Evolutionary conservation across 1,140 invertebrate genomes (phyloP), one percentile per base, ranked within the genome.

Genomic region (Mercenaria mercenaria): DNA sequence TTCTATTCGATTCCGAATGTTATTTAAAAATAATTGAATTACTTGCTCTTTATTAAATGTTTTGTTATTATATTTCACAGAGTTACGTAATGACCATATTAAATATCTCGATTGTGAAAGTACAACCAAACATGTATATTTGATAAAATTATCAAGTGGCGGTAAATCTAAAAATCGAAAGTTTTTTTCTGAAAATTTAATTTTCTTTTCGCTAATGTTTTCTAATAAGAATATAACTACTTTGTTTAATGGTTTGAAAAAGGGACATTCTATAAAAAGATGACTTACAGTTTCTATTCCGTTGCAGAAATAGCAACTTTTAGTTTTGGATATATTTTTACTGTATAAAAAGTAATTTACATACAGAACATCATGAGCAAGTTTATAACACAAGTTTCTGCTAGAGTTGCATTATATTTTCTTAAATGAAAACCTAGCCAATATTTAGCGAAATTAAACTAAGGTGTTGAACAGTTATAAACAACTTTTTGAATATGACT

Each of bases 401-500:
- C 41, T 20, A 90, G 61, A 72, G 8, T 10, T 32, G 64, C 10
- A 50, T 84, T 64, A 64, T 64, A 74, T 50, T 90, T 37, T 26
- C 91, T 61, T 8, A 91, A 82, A 34, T 15, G 18, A 23, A 90
- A 43, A 39, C 88, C 61, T 0, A 90, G 43, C 88, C 91, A 92
- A 59, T 92, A 90, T 20, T 74, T 64, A n/a, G 74, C 37, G 52
- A 90, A 85, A 86, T 47, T 76, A 13, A 2, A 26, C 79, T 59
- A 90, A 56, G 77, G 64, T 23, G 85, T 37, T 26, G 72, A 29
- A 67, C 43, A 23, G n/a, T 64, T 59, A 29, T 39, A 26, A 52
- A 90, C 18, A 50, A 90, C 47, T 61, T 88, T 80, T 74, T 88
- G 85, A 32, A 90, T 37, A 85, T 91, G 91, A 50, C 39, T 77